These are phyloP conservation scores for Embidobia sp. DNA, from an alignment of 2,888 invertebrate species.

Conservation along the genomic window DNA sequence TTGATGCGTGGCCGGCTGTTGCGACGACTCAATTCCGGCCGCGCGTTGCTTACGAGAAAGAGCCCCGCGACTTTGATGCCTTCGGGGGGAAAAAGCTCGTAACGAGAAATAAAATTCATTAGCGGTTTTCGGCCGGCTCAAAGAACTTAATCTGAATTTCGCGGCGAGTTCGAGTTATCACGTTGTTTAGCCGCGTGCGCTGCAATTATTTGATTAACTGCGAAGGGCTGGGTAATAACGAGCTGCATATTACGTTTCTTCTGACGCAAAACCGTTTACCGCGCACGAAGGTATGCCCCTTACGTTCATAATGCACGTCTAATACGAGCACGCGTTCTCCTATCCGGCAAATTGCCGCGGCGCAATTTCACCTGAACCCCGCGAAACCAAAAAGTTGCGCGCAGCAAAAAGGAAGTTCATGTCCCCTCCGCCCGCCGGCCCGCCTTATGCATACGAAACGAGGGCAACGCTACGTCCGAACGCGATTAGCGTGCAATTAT, in stretches of 20 bases:
- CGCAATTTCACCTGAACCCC: constrained; percentile 43
- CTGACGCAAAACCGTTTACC: constrained; percentile 49
- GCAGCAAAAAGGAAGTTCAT: too few species aligned
- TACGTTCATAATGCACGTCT: constrained; percentile 39
- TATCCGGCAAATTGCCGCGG: constrained; percentile 48
- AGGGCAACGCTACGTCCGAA: constrained; percentile 10
- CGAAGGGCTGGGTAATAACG: constrained; percentile 40
- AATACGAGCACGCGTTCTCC: constrained; percentile 37
- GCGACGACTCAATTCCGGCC: constrained; percentile 33
- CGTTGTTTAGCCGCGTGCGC: constrained; percentile 19
- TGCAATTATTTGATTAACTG: constrained; percentile 51
- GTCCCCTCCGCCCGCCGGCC: too few species aligned
- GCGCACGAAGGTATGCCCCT: constrained; percentile 45
- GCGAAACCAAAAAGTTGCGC: constrained; percentile 21
- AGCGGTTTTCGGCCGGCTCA: constrained; percentile 5
- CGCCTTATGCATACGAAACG: constrained; percentile 39
- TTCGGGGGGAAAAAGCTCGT: background rate
- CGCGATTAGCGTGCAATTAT: constrained; percentile 47
- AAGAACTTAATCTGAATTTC: constrained; percentile 34
- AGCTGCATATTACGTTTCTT: constrained; percentile 56
- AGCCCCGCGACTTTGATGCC: too few species aligned
- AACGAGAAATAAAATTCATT: background rate
- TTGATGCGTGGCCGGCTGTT: constrained; percentile 18
- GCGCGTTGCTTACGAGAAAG: too few species aligned
- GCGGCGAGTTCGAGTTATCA: constrained; percentile 21